Conservation (phyloP, 2,888 invertebrate genomes). For the Dasysyrphus tricinctus region DNA sequence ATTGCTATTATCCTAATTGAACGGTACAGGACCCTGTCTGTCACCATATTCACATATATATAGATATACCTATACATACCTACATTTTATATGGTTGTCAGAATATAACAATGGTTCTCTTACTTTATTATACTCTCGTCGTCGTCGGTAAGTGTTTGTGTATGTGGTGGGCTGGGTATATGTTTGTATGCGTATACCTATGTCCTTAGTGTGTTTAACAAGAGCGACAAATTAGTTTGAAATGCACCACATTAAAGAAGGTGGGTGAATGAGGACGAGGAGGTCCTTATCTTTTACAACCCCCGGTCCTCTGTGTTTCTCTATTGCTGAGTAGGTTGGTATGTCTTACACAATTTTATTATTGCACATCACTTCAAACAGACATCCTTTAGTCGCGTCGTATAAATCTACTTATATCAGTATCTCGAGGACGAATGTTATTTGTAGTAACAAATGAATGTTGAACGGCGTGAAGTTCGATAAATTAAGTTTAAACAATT, state of each 20-base stretch:
- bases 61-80: neutral
- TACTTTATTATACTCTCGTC: slow-evolving; percentile 33
- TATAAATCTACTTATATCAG: slow-evolving; percentile 19
- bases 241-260: slow-evolving; percentile 58
- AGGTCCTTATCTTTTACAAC: slow-evolving; percentile 44
- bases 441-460: no score
- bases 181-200: slow-evolving; percentile 1
- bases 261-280: neutral
- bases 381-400: slow-evolving; percentile 28
- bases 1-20: slow-evolving; percentile 76
- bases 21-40: slow-evolving; percentile 61
- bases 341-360: slow-evolving; percentile 37
- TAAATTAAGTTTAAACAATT: no score
- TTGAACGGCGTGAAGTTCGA: no score
- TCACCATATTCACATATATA: slow-evolving; percentile 26
- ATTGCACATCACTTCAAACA: slow-evolving; percentile 36
- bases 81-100: slow-evolving; percentile 40
- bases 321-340: slow-evolving; percentile 7
- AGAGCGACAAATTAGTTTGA: slow-evolving; percentile 73
- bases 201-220: slow-evolving; percentile 66
- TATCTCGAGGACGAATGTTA: slow-evolving; percentile 22
- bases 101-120: slow-evolving; percentile 49
- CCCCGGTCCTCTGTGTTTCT: neutral
- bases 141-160: slow-evolving; percentile 8
- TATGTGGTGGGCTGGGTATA: neutral